Base-by-base conservation (phyloP, 2,113 vertebrate species). In the Thalassoma bifasciatum region DNA sequence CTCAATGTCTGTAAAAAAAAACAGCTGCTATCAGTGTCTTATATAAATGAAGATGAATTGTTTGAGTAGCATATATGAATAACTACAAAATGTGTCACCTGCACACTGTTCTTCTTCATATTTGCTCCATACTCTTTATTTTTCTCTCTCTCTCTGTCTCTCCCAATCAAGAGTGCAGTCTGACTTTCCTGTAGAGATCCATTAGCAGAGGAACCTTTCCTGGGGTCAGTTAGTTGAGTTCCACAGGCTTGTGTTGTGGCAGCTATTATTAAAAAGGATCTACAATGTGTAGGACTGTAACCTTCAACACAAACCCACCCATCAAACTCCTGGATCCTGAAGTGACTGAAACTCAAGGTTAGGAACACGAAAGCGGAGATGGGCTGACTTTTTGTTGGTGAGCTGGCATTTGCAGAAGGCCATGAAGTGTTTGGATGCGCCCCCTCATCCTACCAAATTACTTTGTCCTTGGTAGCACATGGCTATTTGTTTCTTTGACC, bases 401-500 rank as follows among this genome's bases (percentile, higher is more conserved):
- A 36, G 72, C 47, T 67, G 59, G 59, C 60, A 56, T 40, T 17
- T 74, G 62, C 65, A 47, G 71, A 50, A 72, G 44, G 66, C 56
- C 8, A 67, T 54, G 37, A 63, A 51, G 62, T 61, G 63, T 81
- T 64, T 63, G 11, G 42, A 52, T 6, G 44, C 68, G 36, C 72
- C 72, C 72, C 72, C 37, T 71, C 10, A 5, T 49, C 34, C 24
- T 22, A 38, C 21, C 51, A 75, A 59, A 79, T 79, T 75, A 52
- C 66, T 82, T 64, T 57, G 68, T 84, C 83, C 79, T 86, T 85
- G 57, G 50, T 78, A 52, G 54, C 22, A n/a, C 5, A 7, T 50
- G 30, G 57, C 65, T 71, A 22, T 83, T 83, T 81, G 74, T 86
- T 83, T 86, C 37, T 67, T 56, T 72, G 50, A 66, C 49, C 61